Percentiles rank a stretch among this genome's conserved stretches.
These are phyloP conservation scores for Cephalopholis sonnerati DNA, from an alignment of 2,113 vertebrate genomes.

Conservation along the genomic window DNA sequence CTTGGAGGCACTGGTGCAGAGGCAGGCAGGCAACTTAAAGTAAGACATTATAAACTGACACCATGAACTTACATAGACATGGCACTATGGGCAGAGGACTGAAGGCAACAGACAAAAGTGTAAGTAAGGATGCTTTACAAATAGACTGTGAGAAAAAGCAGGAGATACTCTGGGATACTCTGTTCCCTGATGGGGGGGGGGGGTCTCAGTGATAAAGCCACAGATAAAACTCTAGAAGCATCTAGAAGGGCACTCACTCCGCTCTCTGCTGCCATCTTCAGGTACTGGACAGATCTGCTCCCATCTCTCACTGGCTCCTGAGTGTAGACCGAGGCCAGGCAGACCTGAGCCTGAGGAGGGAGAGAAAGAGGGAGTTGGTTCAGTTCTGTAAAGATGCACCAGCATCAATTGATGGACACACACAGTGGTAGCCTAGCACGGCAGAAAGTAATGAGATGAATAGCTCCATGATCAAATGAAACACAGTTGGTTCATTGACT, in stretches of 20 bases:
- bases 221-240: constrained; percentile 50
- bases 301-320: constrained; percentile 81
- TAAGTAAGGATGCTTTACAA: background rate
- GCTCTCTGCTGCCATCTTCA: constrained; percentile 89
- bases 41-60: background rate
- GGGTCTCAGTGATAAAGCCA: background rate
- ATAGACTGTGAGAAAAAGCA: background rate
- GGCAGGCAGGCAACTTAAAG: background rate
- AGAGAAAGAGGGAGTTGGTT: background rate
- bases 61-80: background rate
- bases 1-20: background rate
- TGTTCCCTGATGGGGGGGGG: background rate
- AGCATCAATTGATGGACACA: background rate
- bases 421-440: background rate
- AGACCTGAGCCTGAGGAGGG: constrained; percentile 90
- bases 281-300: constrained; percentile 86
- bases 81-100: background rate
- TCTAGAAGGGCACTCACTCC: constrained; percentile 80
- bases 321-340: constrained; percentile 89
- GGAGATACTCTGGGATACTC: background rate
- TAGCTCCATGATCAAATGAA: too few relatives aligned
- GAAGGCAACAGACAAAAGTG: background rate
- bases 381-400: background rate
- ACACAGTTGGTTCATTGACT: too few relatives aligned
- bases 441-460: too few relatives aligned